A percentile compares a stretch with the other conserved stretches of the same genome.
Evolutionary conservation across 1,140 invertebrate species (phyloP).

Genomic region (Euschistus heros): DNA sequence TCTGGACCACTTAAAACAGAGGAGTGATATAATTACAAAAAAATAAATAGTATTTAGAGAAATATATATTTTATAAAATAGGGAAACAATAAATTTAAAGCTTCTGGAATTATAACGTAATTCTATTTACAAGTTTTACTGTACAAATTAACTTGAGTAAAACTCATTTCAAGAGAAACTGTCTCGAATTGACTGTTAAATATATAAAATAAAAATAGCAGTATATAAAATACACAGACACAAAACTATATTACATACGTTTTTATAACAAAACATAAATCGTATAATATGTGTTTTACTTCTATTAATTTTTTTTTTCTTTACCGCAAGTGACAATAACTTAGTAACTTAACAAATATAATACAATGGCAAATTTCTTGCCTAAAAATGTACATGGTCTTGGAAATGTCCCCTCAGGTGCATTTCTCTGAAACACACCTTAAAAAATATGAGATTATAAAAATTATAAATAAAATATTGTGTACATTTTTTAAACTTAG

Average conservation of each 20-base stretch:
- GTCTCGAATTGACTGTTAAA: constrained; percentile 13
- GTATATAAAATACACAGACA: constrained; percentile 8
- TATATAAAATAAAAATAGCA: constrained; percentile 15
- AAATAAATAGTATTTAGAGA: neutral
- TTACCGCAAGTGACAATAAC: neutral
- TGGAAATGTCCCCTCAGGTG: constrained; percentile 3
- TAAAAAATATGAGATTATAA: constrained; percentile 16
- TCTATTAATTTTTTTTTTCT: too few relatives aligned
- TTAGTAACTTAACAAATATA: constrained; percentile 15
- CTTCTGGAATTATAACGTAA: constrained; percentile 7
- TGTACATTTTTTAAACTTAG: neutral
- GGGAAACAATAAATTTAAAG: constrained; percentile 15
- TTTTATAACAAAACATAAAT: constrained; percentile 17
- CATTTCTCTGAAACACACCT: neutral
- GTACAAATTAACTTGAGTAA: constrained; percentile 6
- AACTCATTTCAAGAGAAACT: constrained; percentile 10
- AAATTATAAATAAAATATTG: constrained; percentile 16
- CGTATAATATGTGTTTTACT: constrained; percentile 3
- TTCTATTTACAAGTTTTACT: constrained; percentile 11
- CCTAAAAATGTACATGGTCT: constrained; percentile 1
- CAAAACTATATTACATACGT: constrained; percentile 13
- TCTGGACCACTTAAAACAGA: neutral
- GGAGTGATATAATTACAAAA: neutral
- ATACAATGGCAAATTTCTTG: constrained; percentile 11
- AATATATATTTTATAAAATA: constrained; percentile 1